phyloP scores from a whole-genome alignment of 2,888 invertebrate species.

The Halictus ligatus region DNA sequence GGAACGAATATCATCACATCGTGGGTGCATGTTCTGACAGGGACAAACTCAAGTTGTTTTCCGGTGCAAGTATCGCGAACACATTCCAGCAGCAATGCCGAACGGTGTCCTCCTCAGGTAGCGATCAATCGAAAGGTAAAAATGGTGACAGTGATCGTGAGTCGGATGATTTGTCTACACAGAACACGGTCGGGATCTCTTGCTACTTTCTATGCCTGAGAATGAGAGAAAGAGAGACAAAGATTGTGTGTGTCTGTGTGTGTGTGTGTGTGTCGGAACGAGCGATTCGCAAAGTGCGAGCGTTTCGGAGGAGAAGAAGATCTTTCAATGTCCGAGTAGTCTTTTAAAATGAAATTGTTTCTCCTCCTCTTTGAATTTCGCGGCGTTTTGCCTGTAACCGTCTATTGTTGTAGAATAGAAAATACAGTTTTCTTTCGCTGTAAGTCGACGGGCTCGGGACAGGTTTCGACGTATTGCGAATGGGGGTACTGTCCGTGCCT shows the following conservation, averaged over 20 bases:
- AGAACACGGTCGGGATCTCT: slow-evolving; percentile 47
- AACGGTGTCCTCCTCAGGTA: slow-evolving; percentile 44
- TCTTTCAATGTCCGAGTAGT: background rate
- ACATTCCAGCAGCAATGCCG: slow-evolving; percentile 43
- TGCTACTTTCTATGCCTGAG: slow-evolving; percentile 43
- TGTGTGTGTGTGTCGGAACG: slow-evolving; percentile 47
- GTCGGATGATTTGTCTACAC: slow-evolving; percentile 52
- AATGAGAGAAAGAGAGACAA: slow-evolving; percentile 15
- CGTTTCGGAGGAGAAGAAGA: slow-evolving; percentile 14
- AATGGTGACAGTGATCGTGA: slow-evolving; percentile 58
- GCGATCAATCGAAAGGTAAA: slow-evolving; percentile 30
- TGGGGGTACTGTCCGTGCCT: too few species aligned
- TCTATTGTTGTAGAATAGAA: background rate
- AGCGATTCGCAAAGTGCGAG: slow-evolving; percentile 47
- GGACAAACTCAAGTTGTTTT: slow-evolving; percentile 20
- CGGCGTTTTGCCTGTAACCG: slow-evolving; percentile 12
- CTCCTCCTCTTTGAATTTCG: slow-evolving; percentile 15
- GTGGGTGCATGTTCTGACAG: background rate
- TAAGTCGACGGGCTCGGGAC: background rate
- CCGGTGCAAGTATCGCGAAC: slow-evolving; percentile 31
- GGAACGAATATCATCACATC: background rate
- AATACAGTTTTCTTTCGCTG: background rate
- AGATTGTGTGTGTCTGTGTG: background rate
- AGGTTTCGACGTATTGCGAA: background rate
- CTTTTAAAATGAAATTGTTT: background rate